Percentiles rank a stretch among this genome's conserved stretches.
phyloP scores from a whole-genome alignment of 2,113 vertebrate genomes.

The Gymnocephalus cernua region DNA sequence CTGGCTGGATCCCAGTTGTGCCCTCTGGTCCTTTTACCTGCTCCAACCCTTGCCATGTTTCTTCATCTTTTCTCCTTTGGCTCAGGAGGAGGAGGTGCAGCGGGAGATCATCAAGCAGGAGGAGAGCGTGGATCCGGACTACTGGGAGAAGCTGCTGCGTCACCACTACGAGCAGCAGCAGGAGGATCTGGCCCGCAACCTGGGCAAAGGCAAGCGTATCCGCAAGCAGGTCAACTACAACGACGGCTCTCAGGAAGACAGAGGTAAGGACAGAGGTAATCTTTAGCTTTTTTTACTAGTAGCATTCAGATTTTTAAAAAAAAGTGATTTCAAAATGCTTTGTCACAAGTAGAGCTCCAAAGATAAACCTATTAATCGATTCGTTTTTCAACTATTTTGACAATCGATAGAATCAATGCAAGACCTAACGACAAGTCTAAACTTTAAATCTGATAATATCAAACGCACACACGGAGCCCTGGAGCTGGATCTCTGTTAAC shows the following conservation, averaged over 20 bases:
- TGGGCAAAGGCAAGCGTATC: slow-evolving; percentile 97
- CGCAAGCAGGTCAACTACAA: slow-evolving; percentile 99
- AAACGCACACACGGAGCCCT: no score
- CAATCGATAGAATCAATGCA: no score
- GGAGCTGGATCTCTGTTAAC: no score
- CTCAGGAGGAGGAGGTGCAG: slow-evolving; percentile 96
- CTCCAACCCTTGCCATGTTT: neutral
- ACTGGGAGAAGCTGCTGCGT: slow-evolving; percentile 97
- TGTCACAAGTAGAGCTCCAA: neutral
- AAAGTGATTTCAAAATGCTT: neutral
- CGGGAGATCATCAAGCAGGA: slow-evolving; percentile 98
- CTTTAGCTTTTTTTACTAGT: neutral
- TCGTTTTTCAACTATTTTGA: no score
- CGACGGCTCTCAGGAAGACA: slow-evolving; percentile 95
- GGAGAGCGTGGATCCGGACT: slow-evolving; percentile 97
- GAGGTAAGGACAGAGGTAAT: slow-evolving; percentile 83
- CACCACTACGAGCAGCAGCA: slow-evolving; percentile 99
- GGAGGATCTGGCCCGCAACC: slow-evolving; percentile 95
- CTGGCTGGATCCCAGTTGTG: no score
- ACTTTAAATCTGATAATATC: no score
- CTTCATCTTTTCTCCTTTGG: fast-evolving
- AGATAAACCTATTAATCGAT: no score
- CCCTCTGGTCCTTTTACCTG: neutral
- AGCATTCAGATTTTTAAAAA: neutral
- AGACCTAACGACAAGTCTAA: no score